phyloP scores from a whole-genome alignment of 2,797 vertebrate species.

The Kryptolebias ocellatus region DNA sequence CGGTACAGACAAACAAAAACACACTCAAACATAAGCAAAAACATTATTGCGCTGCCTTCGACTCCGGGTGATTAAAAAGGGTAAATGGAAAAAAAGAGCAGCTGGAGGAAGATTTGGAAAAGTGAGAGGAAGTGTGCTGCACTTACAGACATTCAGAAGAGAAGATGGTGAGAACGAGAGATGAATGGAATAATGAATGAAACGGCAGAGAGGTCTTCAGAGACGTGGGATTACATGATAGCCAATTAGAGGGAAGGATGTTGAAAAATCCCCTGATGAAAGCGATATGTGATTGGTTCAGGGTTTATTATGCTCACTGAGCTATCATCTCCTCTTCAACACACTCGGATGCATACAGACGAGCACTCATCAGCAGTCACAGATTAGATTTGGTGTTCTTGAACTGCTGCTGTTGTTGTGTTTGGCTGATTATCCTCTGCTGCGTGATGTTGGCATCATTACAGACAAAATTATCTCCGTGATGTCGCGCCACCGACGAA shows the following conservation, averaged over 20 bases:
- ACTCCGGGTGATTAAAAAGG: background rate
- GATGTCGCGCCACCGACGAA: background rate
- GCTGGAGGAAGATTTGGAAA: background rate
- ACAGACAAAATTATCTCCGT: slow-evolving; percentile 11
- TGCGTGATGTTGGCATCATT: slow-evolving; percentile 19
- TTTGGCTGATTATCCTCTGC: slow-evolving; percentile 4
- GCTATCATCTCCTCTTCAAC: slow-evolving; percentile 46
- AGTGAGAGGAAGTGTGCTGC: background rate
- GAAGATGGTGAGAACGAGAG: slow-evolving; percentile 17
- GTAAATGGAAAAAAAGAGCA: slow-evolving; percentile 3
- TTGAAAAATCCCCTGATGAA: slow-evolving; percentile 70
- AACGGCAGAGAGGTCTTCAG: slow-evolving; percentile 47
- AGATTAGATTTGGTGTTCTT: slow-evolving; percentile 43
- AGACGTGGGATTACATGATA: slow-evolving; percentile 71
- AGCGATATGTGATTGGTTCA: slow-evolving; percentile 72
- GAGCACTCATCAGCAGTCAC: slow-evolving; percentile 16
- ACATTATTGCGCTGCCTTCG: too few species aligned
- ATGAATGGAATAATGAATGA: slow-evolving; percentile 42
- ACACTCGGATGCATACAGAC: slow-evolving; percentile 35
- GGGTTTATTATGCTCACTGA: slow-evolving; percentile 56
- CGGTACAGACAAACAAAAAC: too few species aligned
- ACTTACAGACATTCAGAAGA: background rate
- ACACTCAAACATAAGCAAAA: too few species aligned
- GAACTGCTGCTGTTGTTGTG: slow-evolving; percentile 16
- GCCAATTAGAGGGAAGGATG: slow-evolving; percentile 72